Base-by-base conservation (phyloP, 2,888 invertebrate species). In the Hirtodrosophila trivittata region DNA sequence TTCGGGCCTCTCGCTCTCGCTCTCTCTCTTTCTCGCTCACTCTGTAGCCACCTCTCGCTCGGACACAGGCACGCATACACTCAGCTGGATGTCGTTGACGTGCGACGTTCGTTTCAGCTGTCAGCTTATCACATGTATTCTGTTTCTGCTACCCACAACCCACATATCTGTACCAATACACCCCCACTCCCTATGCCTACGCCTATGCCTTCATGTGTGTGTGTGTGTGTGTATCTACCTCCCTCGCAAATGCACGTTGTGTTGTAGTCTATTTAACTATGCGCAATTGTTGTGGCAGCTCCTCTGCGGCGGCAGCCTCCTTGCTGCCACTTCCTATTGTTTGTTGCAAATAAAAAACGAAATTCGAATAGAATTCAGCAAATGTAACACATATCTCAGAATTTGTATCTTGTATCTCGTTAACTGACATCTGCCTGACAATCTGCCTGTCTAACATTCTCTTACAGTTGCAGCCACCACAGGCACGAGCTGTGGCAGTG, bases 61-160 rank as follows among this genome's bases (percentile, higher is more conserved):
- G n/a, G 3, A 9, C 9, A n/a, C 9, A 21, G 5, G 5, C 18
- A 21, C 18, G 18, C 18, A 21, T 21, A 21, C 18, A 21, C 9
- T 28, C 28, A n/a, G 7, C 51, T 66, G 57, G 52, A 57, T 68
- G 68, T 68, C 68, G 68, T 68, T 68, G 68, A 68, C 68, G 68
- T 50, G 57, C 54, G 49, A 49, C 57, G 68, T 37, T 67, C 33
- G 43, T 39, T 46, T 21, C 18, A 21, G 18, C 18, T 57, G 51
- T 49, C 62, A 49, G 42, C 46, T 43, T 49, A 33, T 30, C 28
- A 18, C 47, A 49, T 12, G 30, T 30, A 35, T 54, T 35, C 18
- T 38, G 21, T n/a, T 33, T 28, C 13, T 16, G 3, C 16, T 30
- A 14, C 7, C 18, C 28, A 28, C n/a, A 7, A 9, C 16, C 10